phyloP scores from a whole-genome alignment of 2,797 vertebrate genomes.

The Etheostoma perlongum region DNA sequence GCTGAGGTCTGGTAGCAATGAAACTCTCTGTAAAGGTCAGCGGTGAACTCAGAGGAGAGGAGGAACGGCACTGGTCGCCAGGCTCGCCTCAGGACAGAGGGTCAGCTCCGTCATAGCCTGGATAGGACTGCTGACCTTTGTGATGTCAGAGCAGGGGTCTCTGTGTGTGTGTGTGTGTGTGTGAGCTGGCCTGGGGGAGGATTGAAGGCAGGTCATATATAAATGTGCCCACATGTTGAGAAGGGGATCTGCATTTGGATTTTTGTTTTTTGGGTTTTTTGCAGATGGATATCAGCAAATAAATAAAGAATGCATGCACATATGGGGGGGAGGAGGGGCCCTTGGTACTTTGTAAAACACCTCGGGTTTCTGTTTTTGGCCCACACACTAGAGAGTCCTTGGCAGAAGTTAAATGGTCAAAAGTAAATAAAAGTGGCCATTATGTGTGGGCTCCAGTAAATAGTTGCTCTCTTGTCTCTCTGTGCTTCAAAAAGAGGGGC shows the following conservation, averaged over 20 bases:
- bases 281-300: constrained; percentile 50
- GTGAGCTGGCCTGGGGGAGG: constrained; percentile 57
- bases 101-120: constrained; percentile 60
- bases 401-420: constrained; percentile 79
- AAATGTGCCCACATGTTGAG: constrained; percentile 85
- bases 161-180: constrained; percentile 26
- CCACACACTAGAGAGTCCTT: constrained; percentile 73
- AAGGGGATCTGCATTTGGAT: constrained; percentile 44
- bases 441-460: constrained; percentile 83
- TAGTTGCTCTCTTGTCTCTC: constrained; percentile 81
- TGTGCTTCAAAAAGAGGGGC: constrained; percentile 80
- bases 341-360: constrained; percentile 74
- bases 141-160: constrained; percentile 53
- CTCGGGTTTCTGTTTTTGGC: constrained; percentile 75
- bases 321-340: constrained; percentile 16
- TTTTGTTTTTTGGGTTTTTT: constrained; percentile 33
- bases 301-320: constrained; percentile 42
- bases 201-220: constrained; percentile 75
- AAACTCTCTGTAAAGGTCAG: constrained; percentile 67
- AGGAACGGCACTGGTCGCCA: constrained; percentile 38
- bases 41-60: constrained; percentile 42
- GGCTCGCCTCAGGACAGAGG: constrained; percentile 65
- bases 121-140: constrained; percentile 72
- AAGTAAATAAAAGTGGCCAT: constrained; percentile 86
- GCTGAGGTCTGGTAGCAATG: constrained; percentile 63